phyloP scores from a whole-genome alignment of 2,888 invertebrate genomes.

The Gryllus longicercus region DNA sequence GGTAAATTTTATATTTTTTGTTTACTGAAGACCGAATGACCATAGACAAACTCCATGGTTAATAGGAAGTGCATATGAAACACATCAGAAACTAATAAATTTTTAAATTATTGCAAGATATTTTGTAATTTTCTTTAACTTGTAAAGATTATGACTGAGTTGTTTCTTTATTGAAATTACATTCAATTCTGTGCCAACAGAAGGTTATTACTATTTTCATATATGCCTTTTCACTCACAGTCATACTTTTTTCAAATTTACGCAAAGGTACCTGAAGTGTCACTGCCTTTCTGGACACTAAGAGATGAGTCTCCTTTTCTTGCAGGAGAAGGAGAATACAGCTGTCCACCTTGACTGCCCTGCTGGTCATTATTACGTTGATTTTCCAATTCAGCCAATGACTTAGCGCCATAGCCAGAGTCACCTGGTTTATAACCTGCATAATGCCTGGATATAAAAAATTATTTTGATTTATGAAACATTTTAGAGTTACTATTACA shows the following conservation, averaged over 20 bases:
- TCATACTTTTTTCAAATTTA: no score
- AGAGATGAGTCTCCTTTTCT: conserved; percentile 43
- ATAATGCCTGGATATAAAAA: conserved; percentile 36
- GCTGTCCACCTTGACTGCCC: conserved; percentile 38
- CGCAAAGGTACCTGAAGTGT: conserved; percentile 40
- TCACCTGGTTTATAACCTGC: conserved; percentile 41
- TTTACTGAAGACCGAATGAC: not conserved
- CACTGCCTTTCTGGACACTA: conserved; percentile 42
- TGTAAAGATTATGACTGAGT: not conserved
- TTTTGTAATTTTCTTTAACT: not conserved
- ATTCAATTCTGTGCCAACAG: not conserved
- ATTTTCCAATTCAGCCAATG: conserved; percentile 43
- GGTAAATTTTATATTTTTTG: not conserved
- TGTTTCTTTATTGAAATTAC: not conserved
- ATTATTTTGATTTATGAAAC: no score
- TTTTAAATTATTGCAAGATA: not conserved
- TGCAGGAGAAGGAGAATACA: conserved; percentile 43
- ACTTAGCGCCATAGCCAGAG: conserved; percentile 40
- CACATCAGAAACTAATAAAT: not conserved
- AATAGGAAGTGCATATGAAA: not conserved
- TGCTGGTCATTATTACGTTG: conserved; percentile 41
- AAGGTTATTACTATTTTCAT: not conserved
- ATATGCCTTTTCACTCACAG: no score
- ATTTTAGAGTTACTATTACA: no score
- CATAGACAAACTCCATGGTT: conserved; percentile 10